Evolutionary conservation across 1,140 invertebrate species (phyloP).

Genomic region (Drosophila rhopaloa): DNA sequence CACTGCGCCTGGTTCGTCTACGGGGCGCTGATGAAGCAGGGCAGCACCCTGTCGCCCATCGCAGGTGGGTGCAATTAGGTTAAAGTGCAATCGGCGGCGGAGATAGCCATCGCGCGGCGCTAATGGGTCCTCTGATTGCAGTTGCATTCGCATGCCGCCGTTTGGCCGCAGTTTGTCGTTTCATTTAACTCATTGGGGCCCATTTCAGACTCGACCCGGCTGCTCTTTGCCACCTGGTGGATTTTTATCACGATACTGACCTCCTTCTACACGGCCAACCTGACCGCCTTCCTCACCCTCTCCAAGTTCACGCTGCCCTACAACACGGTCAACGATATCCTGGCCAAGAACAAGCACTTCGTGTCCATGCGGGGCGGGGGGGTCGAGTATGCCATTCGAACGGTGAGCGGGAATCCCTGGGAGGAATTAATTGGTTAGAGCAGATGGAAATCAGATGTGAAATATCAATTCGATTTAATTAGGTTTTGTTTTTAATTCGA

Average conservation of each 20-base stretch:
- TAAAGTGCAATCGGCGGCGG: constrained; percentile 56
- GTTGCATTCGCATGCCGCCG: too few relatives aligned
- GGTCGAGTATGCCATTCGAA: constrained; percentile 88
- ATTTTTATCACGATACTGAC: constrained; percentile 94
- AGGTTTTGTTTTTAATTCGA: not conserved
- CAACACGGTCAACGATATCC: constrained; percentile 89
- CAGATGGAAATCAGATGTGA: not conserved
- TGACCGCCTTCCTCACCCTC: constrained; percentile 94
- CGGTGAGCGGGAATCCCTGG: constrained; percentile 85
- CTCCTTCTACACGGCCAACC: constrained; percentile 96
- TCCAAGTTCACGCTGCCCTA: constrained; percentile 93
- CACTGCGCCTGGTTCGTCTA: constrained; percentile 94
- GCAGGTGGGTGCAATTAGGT: constrained; percentile 87
- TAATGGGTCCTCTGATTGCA: constrained; percentile 38
- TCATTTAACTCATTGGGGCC: constrained; percentile 54
- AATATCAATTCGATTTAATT: not conserved
- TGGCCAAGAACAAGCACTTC: constrained; percentile 89
- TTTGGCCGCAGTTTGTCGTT: constrained; percentile 49
- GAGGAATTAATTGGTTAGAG: not conserved
- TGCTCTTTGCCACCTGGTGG: constrained; percentile 96
- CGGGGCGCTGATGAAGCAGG: constrained; percentile 94
- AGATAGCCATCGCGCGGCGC: constrained; percentile 49
- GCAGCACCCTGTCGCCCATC: constrained; percentile 90
- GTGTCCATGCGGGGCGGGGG: constrained; percentile 88
- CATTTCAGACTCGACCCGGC: constrained; percentile 90